Conservation (phyloP, 1,140 invertebrate species). For the Uloborus diversus region DNA sequence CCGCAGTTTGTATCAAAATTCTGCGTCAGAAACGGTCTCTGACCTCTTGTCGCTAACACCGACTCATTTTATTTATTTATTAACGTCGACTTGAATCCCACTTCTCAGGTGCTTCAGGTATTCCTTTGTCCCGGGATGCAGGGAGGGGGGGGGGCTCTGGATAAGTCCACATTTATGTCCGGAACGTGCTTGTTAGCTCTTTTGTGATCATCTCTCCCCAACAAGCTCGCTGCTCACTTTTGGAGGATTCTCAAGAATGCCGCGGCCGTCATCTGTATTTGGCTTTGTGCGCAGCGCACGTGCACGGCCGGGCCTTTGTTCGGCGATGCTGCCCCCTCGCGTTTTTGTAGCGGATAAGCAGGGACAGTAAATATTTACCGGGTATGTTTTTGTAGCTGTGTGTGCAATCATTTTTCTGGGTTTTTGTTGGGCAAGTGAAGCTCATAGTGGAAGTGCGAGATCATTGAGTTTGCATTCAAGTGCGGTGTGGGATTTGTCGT, state of each 20-base stretch:
- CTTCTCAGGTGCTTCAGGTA: not conserved
- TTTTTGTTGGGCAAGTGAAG: not conserved
- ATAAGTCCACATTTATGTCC: not conserved
- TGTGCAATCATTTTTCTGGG: not conserved
- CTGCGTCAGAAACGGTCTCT: no score
- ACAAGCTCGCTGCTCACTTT: not conserved
- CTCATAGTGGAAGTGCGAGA: not conserved
- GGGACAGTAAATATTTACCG: constrained; percentile 17
- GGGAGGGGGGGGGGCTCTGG: no score
- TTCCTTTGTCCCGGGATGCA: not conserved
- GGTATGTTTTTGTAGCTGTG: not conserved
- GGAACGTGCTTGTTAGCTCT: not conserved
- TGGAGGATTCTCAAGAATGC: not conserved
- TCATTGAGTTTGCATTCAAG: no score
- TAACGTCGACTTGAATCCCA: no score
- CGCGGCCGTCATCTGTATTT: not conserved
- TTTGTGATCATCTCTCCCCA: not conserved
- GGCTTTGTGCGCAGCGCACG: no score
- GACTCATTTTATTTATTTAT: no score
- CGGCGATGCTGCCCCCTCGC: not conserved
- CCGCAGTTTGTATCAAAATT: no score
- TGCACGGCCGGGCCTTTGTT: not conserved
- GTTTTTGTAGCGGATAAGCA: not conserved
- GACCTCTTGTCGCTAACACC: no score
- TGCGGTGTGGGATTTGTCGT: no score